phyloP scores from a whole-genome alignment of 2,888 invertebrate genomes.

The Plusia festucae region DNA sequence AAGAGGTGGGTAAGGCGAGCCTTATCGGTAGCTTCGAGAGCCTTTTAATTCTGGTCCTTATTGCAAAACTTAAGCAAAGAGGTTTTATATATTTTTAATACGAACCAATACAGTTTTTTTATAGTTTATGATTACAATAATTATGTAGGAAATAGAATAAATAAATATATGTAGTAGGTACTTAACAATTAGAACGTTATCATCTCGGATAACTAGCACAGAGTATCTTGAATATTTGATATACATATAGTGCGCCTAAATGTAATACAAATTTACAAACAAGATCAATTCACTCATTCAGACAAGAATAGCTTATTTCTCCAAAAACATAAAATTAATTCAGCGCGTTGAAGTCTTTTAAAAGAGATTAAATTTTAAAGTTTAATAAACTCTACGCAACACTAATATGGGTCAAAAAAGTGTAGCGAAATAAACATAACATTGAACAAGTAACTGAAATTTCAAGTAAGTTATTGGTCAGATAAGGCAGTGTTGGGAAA shows the following conservation, averaged over 20 bases:
- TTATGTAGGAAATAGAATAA: not conserved
- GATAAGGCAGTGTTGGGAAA: not conserved
- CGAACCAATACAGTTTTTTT: not conserved
- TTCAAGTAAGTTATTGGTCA: not conserved
- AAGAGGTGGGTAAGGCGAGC: not conserved
- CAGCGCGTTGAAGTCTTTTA: conserved; percentile 87
- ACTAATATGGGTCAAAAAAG: not conserved
- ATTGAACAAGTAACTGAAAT: not conserved
- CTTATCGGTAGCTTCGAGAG: not conserved
- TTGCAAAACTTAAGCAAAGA: not conserved
- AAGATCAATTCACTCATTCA: not conserved
- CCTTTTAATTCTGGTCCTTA: not conserved
- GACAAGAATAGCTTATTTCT: not conserved
- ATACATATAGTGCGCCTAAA: not conserved
- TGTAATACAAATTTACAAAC: not conserved
- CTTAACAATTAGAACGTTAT: no score
- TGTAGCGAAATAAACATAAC: not conserved
- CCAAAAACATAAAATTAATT: not conserved
- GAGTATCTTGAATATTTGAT: not conserved
- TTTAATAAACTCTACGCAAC: conserved; percentile 42
- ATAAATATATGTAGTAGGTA: no score
- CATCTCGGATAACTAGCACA: not conserved
- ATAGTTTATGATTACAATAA: no score
- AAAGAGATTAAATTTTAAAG: conserved; percentile 63
- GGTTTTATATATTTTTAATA: not conserved